A percentile compares a stretch with the other conserved stretches of the same genome.
Conservation (phyloP, 2,888 invertebrate genomes). For the Andrena flavipes region DNA sequence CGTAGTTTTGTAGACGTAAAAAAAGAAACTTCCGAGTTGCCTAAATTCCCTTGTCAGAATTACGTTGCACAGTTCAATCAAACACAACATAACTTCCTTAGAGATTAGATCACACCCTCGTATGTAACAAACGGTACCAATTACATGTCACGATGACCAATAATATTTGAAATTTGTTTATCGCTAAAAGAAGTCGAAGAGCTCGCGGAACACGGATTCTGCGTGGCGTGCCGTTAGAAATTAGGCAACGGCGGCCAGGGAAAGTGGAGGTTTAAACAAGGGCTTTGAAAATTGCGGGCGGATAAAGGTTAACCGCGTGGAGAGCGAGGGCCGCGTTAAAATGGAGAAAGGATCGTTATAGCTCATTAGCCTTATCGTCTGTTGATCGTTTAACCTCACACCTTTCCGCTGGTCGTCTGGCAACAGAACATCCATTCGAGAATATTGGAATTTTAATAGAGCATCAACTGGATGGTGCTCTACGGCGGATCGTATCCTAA, state of each 20-base stretch:
- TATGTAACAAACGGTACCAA: too few species aligned
- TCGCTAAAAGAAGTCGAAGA: not conserved
- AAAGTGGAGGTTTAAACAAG: slow-evolving; percentile 66
- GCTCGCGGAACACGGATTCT: not conserved
- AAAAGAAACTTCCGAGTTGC: too few species aligned
- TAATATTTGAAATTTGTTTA: not conserved
- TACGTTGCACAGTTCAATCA: too few species aligned
- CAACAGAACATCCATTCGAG: slow-evolving; percentile 45
- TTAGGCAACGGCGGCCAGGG: slow-evolving; percentile 53
- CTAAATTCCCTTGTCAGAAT: too few species aligned
- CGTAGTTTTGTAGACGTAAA: too few species aligned
- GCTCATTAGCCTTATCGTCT: slow-evolving; percentile 74
- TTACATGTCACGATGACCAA: not conserved
- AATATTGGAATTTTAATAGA: slow-evolving; percentile 71
- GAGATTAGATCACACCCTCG: too few species aligned
- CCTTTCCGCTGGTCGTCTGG: slow-evolving; percentile 55
- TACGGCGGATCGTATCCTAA: slow-evolving; percentile 31
- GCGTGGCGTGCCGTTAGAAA: slow-evolving; percentile 40
- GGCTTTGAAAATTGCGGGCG: slow-evolving; percentile 66
- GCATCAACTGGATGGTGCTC: slow-evolving; percentile 36
- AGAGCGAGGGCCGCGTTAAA: slow-evolving; percentile 53
- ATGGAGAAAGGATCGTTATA: slow-evolving; percentile 73
- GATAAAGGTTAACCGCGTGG: slow-evolving; percentile 69
- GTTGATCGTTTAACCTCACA: slow-evolving; percentile 72
- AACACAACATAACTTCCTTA: too few species aligned